Percentiles rank a stretch among this genome's conserved stretches.
phyloP scores from a whole-genome alignment of 2,888 invertebrate genomes.

The Heteromurus nitidus region DNA sequence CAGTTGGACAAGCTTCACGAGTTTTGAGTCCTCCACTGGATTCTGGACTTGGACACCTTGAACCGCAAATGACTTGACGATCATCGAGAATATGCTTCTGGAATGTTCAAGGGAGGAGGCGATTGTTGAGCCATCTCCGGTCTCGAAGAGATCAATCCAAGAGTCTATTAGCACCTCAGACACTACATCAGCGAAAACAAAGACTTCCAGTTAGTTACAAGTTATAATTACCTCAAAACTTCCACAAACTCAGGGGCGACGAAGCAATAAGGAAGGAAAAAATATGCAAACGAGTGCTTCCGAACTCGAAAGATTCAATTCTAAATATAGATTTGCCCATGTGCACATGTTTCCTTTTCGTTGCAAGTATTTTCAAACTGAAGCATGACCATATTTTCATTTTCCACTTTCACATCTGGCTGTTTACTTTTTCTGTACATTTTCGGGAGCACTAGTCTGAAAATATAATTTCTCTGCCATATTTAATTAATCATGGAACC shows the following conservation, averaged over 20 bases:
- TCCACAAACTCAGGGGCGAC: too few relatives aligned
- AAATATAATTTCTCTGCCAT: background rate
- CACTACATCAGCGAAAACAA: slow-evolving; percentile 63
- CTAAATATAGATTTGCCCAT: background rate
- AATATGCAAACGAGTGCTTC: too few relatives aligned
- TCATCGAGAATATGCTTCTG: slow-evolving; percentile 71
- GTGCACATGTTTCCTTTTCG: background rate
- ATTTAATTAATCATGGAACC: background rate
- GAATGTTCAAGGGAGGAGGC: slow-evolving; percentile 72
- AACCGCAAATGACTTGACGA: slow-evolving; percentile 71
- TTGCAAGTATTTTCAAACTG: slow-evolving; percentile 22
- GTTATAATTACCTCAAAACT: background rate
- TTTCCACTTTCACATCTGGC: background rate
- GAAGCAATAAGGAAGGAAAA: too few relatives aligned
- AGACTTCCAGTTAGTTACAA: background rate
- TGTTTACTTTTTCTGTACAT: background rate
- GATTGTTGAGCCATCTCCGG: slow-evolving; percentile 72
- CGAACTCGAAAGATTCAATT: background rate
- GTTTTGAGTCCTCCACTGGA: slow-evolving; percentile 71
- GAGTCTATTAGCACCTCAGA: slow-evolving; percentile 71
- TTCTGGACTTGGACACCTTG: slow-evolving; percentile 68
- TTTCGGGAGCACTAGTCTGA: too few relatives aligned
- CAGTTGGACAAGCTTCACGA: slow-evolving; percentile 71
- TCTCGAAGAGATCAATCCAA: slow-evolving; percentile 73
- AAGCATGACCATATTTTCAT: background rate